Base-by-base conservation (phyloP, 2,113 vertebrate genomes). In the Plecturocebus donacophilus region DNA sequence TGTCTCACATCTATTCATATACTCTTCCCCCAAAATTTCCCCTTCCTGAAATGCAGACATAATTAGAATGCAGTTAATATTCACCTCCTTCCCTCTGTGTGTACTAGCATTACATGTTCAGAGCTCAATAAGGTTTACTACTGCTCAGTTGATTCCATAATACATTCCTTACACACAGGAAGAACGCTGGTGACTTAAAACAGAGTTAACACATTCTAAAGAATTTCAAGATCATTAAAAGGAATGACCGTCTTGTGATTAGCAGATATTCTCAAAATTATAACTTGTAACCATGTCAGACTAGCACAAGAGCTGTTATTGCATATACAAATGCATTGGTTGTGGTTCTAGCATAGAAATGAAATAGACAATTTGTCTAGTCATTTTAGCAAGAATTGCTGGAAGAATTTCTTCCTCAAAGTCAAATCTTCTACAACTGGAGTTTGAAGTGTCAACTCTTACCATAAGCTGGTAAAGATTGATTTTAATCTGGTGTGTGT, bases 401-500 rank as follows among this genome's bases (percentile, higher is more conserved):
- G 68, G 80, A 73, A 49, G 14, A 35, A 42, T 23, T 71, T 66
- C 61, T 58, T 90, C 47, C 40, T 90, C 56, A 81, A 75, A 84
- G 45, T 45, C 64, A 70, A 61, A 56, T 10, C 70, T 45, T 77
- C 38, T 49, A n/a, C 66, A 35, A 8, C 47, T 68, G 17, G 21
- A 83, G 16, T 92, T 17, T 68, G 35, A 92, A 96, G 75, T 35
- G 56, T 45, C 42, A 76, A 3, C 58, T 40, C 23, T 94, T 66
- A 47, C 70, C 30, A 11, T 66, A 54, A 79, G 40, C 58, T 66
- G 81, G 32, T 38, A 20, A 80, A 30, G 11, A 23, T n/a, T 79
- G 90, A 45, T 85, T 90, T 86, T 21, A 45, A 16, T 80, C 30
- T 20, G 30, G 30, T 14, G 58, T 38, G 14, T 38, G 42, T 20